Percentiles rank a stretch among this genome's conserved stretches.
Conservation (phyloP, 1,140 invertebrate genomes). For the Caenorhabditis latens region DNA sequence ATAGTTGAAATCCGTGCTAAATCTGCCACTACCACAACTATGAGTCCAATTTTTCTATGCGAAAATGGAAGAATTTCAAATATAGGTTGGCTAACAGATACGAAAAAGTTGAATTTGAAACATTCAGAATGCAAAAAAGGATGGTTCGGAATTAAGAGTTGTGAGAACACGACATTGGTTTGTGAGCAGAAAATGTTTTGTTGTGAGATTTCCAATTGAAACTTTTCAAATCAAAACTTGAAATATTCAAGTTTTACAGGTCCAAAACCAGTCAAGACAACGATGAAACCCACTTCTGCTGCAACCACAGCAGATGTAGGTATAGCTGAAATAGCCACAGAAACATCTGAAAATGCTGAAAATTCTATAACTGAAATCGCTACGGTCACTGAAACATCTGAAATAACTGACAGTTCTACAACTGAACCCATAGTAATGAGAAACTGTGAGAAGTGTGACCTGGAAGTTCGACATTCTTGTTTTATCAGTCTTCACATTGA, state of each 20-base stretch:
- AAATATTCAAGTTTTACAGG: background rate
- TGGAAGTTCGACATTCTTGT: background rate
- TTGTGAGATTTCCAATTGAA: background rate
- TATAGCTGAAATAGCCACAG: background rate
- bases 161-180: background rate
- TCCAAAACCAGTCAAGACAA: background rate
- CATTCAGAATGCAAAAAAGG: constrained; percentile 13
- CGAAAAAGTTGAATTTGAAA: background rate
- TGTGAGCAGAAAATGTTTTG: background rate
- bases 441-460: background rate
- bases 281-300: background rate
- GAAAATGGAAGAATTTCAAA: background rate
- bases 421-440: background rate
- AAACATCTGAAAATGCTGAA: background rate
- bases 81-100: background rate
- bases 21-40: background rate
- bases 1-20: background rate
- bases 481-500: background rate
- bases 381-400: background rate
- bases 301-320: background rate
- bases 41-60: background rate
- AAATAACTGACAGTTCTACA: background rate
- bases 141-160: background rate
- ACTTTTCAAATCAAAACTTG: no score
- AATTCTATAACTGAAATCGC: no score